Conservation (phyloP, 2,113 vertebrate genomes). For the Alligator mississippiensis region DNA sequence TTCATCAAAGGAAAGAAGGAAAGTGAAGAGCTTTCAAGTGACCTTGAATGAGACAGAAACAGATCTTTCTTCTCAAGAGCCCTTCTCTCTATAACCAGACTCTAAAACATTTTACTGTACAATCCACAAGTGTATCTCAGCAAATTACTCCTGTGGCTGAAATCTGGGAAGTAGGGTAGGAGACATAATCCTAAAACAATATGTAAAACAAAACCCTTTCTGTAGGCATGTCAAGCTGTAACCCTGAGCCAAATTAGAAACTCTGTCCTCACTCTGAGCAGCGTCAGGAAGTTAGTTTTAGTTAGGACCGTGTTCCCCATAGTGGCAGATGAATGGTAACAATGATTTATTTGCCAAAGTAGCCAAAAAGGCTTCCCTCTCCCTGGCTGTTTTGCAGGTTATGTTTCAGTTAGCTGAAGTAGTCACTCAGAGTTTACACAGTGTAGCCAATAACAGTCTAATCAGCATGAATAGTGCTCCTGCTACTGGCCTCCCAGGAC, state of each 20-base stretch:
- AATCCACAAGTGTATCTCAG: not conserved
- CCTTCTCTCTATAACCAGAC: not conserved
- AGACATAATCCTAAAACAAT: accelerated
- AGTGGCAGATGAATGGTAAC: not conserved
- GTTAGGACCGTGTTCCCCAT: accelerated
- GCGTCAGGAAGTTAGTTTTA: not conserved
- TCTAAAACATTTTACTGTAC: accelerated
- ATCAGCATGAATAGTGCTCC: not conserved
- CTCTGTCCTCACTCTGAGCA: not conserved
- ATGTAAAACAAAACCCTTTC: not conserved
- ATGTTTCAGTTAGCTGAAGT: not conserved
- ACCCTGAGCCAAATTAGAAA: not conserved
- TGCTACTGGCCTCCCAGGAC: not conserved
- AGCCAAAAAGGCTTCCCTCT: not conserved
- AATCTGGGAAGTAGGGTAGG: not conserved
- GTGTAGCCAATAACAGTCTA: not conserved
- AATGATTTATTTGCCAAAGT: not conserved
- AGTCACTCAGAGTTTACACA: not conserved
- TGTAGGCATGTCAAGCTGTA: not conserved
- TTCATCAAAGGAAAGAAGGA: not conserved
- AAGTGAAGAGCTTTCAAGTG: not conserved
- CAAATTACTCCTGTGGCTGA: accelerated
- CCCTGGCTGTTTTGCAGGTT: not conserved
- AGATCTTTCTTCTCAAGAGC: not conserved
- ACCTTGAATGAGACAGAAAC: not conserved